Percentiles rank a stretch among this genome's conserved stretches.
Conservation (phyloP, 2,888 invertebrate species). For the Dryadula phaetusa region DNA sequence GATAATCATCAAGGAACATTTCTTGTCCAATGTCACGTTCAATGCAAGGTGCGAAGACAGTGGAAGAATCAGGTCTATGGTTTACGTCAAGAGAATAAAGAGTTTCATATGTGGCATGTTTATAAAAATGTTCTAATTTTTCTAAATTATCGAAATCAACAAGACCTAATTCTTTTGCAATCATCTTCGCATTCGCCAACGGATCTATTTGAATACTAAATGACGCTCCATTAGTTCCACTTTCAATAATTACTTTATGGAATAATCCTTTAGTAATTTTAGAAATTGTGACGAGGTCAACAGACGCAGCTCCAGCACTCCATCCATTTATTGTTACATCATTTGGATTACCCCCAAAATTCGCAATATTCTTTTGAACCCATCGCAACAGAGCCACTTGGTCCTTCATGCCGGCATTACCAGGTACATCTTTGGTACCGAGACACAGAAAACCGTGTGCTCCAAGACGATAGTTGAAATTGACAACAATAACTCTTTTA, state of each 20-base stretch:
- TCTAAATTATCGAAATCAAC: slow-evolving; percentile 53
- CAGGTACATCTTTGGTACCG: slow-evolving; percentile 62
- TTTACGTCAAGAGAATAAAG: slow-evolving; percentile 46
- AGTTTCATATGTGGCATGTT: slow-evolving; percentile 49
- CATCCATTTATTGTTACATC: slow-evolving; percentile 63
- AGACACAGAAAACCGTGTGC: slow-evolving; percentile 62
- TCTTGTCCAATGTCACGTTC: slow-evolving; percentile 54
- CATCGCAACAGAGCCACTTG: slow-evolving; percentile 59
- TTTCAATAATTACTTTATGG: slow-evolving; percentile 60
- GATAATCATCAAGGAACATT: slow-evolving; percentile 55
- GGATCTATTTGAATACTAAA: slow-evolving; percentile 60
- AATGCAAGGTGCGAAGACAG: slow-evolving; percentile 54
- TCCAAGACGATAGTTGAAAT: slow-evolving; percentile 65
- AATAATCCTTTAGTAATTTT: slow-evolving; percentile 57
- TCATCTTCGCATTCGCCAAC: slow-evolving; percentile 55
- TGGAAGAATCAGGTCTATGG: slow-evolving; percentile 43
- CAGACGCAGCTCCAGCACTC: slow-evolving; percentile 62
- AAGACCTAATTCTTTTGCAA: slow-evolving; percentile 54
- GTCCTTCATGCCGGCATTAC: slow-evolving; percentile 71
- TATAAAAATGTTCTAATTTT: slow-evolving; percentile 62
- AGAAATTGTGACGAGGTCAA: slow-evolving; percentile 62
- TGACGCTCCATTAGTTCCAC: slow-evolving; percentile 54
- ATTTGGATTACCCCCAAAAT: slow-evolving; percentile 65
- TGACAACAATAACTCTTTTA: slow-evolving; percentile 56
- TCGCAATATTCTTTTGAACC: slow-evolving; percentile 59